Evolutionary conservation across 1,140 invertebrate genomes (phyloP), one percentile per base, ranked within the genome.

Genomic region (Nephila pilipes): DNA sequence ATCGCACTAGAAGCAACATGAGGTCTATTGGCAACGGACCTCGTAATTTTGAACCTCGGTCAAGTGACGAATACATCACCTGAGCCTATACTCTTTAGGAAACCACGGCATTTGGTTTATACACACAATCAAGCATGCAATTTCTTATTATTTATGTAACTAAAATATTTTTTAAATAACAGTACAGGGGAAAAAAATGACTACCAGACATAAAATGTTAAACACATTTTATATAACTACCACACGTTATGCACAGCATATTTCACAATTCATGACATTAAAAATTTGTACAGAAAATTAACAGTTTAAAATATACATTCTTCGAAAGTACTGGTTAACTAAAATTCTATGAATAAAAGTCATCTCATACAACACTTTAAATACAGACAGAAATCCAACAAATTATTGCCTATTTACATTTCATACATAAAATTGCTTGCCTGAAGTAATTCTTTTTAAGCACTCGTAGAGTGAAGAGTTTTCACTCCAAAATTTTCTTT

Each of bases 171-270:
- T 46, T 20, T 36, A 75, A 75, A 75, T 36, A 10, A 20, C 0
- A 5, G 32, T 32, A 18, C 3, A 75, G 5, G 18, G 3, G 12
- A 69, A 25, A 69, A 46, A 81, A 85, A 20, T 60, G 18, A 18
- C 12, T 4, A 75, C 32, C 16, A 75, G 16, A 22, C 20, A 16
- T n/a, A 85, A 60, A 85, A 85, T 54, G 20, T 85, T 60, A 29
- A 85, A 85, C 25, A 85, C 83, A 85, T 85, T 85, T 85, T 85
- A 85, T 85, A 29, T 60, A 85, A 60, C 83, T 85, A 85, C 83
- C 25, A 85, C 83, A 85, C n/a, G 14, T 85, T 85, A 85, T 85
- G 83, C 83, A 85, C 83, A 85, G 55, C 83, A 85, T 85, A 85
- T 58, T 60, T 58, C 55, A 58, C 32, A 75, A 75, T 75, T 10